Percentiles rank a stretch among this genome's conserved stretches.
Evolutionary conservation across 2,113 vertebrate genomes (phyloP).

Genomic region (Fulmarus glacialis): DNA sequence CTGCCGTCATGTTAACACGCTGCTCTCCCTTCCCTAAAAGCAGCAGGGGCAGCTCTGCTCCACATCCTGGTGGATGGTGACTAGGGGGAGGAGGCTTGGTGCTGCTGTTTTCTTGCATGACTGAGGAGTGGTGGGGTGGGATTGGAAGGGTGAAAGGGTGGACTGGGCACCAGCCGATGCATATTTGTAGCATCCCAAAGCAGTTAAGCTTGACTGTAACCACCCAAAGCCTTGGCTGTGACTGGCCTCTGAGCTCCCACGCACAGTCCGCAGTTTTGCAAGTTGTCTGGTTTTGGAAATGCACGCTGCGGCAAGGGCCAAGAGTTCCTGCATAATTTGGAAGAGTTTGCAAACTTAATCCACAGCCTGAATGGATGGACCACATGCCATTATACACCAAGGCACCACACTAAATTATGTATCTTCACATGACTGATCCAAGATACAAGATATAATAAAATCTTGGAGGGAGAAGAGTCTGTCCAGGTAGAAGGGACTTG

Average conservation of each 20-base stretch:
- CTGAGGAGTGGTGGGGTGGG: neutral
- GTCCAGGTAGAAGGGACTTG: neutral
- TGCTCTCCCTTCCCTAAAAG: neutral
- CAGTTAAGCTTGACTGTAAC: neutral
- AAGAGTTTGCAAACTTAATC: neutral
- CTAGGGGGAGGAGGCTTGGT: neutral
- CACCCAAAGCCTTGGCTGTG: neutral
- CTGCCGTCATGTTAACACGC: fast-evolving
- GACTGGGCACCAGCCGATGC: neutral
- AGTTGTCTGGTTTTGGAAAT: neutral
- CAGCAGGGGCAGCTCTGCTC: neutral
- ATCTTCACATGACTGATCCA: neutral
- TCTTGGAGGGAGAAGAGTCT: neutral
- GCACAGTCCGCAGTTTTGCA: neutral
- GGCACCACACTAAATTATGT: neutral
- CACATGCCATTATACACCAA: neutral
- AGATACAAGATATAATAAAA: neutral
- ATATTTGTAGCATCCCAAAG: neutral
- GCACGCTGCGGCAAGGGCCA: neutral
- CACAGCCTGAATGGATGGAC: neutral
- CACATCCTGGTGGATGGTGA: neutral
- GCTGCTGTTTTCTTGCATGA: neutral
- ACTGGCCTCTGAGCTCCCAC: neutral
- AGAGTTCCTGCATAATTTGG: neutral
- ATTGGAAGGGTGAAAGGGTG: neutral